Evolutionary conservation across 2,888 invertebrate genomes (phyloP), one percentile per base, ranked within the genome.

Genomic region (Drosophila paracracens): DNA sequence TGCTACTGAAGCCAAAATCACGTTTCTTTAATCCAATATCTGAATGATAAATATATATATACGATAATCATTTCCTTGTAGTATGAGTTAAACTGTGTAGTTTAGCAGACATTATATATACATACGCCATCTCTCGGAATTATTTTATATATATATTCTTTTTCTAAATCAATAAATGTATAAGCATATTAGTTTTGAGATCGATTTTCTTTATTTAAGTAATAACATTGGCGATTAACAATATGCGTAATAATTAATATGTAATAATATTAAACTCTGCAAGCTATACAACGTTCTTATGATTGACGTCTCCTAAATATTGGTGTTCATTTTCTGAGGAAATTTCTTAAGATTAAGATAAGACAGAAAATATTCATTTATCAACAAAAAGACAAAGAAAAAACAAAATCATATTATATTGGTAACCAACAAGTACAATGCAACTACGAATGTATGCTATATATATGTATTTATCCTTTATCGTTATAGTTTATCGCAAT

Each of bases 171-270:
- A 6, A 16, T 13, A 46, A 46, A 25, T 16, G 25, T 16, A 13
- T 3, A 11, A 13, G 6, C 7, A 36, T 46, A 16, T 27, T 46
- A 16, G 46, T 51, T 76, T 67, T 61, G 60, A 64, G 66, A 79
- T 75, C 71, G 43, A 40, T 65, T 70, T 72, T 58, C 51, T 76
- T 81, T 69, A 72, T 73, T 75, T 65, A 73, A 72, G 38, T 68
- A 69, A 61, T 89, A 87, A 87, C 89, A 79, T 84, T 79, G 74
- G 76, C 72, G 83, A 69, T 86, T 84, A 84, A 88, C 89, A 84
- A 76, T 86, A 79, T 78, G 83, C 72, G 54, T 81, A 69, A 72
- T 81, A 72, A 67, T 65, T 71, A 70, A 57, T 62, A 60, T 63
- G 25, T 70, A 60, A 64, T 62, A 66, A 60, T 68, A 57, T 70